Conservation (phyloP, 2,797 vertebrate genomes). For the Enteromius thamalakanensis region DNA sequence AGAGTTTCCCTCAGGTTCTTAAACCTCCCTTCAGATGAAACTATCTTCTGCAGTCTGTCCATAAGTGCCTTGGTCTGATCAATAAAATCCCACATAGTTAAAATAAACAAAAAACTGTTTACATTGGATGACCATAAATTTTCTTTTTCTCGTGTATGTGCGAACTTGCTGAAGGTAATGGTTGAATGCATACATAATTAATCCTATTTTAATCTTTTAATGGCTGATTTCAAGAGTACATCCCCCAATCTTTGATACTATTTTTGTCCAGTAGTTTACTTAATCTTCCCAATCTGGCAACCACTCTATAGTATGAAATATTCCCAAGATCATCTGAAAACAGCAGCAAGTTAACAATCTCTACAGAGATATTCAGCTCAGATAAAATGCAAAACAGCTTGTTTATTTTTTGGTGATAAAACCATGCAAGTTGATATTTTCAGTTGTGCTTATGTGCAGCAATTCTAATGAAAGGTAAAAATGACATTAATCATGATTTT, state of each 20-base stretch:
- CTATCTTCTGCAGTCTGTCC: slow-evolving; percentile 95
- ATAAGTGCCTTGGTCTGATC: slow-evolving; percentile 91
- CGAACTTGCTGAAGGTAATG: not conserved
- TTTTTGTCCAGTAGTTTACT: not conserved
- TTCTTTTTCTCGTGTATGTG: not conserved
- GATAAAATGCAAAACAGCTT: not conserved
- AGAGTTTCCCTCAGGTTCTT: slow-evolving; percentile 98
- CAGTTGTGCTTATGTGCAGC: not conserved
- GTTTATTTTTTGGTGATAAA: not conserved
- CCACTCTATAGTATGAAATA: not conserved
- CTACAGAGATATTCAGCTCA: not conserved
- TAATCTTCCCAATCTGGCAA: not conserved
- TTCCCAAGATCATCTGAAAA: not conserved
- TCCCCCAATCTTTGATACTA: not conserved
- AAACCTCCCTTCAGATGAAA: slow-evolving; percentile 96
- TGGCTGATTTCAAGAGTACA: not conserved
- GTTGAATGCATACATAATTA: not conserved
- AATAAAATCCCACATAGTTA: slow-evolving; percentile 22
- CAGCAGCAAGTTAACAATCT: not conserved
- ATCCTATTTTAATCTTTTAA: not conserved
- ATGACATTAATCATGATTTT: not conserved
- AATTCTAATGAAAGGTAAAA: not conserved
- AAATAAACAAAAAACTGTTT: not conserved
- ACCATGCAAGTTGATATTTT: not conserved
- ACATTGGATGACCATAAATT: not conserved